A percentile compares a stretch with the other conserved stretches of the same genome.
phyloP scores from a whole-genome alignment of 2,797 vertebrate species.

The Picus viridis region DNA sequence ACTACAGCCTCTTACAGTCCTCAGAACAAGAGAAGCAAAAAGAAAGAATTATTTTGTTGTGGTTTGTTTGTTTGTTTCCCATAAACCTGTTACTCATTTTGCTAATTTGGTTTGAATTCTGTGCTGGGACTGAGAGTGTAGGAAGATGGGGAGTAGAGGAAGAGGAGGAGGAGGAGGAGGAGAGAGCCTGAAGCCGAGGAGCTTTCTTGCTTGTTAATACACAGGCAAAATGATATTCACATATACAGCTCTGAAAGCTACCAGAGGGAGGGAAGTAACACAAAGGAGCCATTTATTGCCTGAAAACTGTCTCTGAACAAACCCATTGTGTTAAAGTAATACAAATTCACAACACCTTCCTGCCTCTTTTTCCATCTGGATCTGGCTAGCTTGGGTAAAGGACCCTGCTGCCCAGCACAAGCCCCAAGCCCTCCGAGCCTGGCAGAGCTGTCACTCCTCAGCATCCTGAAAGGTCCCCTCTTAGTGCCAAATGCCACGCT shows the following conservation, averaged over 20 bases:
- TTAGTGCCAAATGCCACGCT: not conserved
- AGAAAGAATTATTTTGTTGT: not conserved
- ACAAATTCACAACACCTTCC: slow-evolving; percentile 72
- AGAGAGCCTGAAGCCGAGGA: not conserved
- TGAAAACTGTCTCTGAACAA: slow-evolving; percentile 72
- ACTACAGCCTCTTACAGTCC: not conserved
- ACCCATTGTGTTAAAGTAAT: slow-evolving; percentile 72
- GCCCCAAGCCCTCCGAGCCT: not conserved
- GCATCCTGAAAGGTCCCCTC: not conserved
- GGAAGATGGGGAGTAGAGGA: not conserved
- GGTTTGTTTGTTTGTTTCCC: not conserved
- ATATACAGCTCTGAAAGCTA: slow-evolving; percentile 44
- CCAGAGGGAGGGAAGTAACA: slow-evolving; percentile 52
- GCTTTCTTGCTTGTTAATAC: slow-evolving; percentile 38
- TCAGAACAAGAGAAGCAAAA: not conserved
- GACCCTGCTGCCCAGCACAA: accelerated
- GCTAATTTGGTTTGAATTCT: not conserved
- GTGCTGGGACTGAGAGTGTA: not conserved
- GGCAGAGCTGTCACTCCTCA: not conserved
- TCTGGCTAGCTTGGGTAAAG: not conserved
- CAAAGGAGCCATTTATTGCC: slow-evolving; percentile 73
- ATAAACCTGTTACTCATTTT: not conserved
- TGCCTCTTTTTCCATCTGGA: slow-evolving; percentile 52
- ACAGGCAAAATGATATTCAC: slow-evolving; percentile 66
- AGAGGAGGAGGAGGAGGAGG: not conserved